Evolutionary conservation across 2,888 invertebrate species (phyloP).

Genomic region (Magallana nippona): DNA sequence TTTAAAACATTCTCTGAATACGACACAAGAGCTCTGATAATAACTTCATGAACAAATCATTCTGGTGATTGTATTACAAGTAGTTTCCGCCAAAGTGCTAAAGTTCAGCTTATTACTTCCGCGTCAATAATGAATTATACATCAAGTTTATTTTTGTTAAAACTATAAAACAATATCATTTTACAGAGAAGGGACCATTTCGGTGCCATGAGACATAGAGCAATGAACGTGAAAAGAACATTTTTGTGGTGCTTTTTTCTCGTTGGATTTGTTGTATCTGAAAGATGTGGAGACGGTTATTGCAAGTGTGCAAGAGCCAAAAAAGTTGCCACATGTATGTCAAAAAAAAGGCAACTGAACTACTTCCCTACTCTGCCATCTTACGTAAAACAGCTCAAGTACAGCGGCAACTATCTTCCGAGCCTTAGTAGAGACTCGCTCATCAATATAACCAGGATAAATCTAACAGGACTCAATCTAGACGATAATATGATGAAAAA

Average conservation of each 20-base stretch:
- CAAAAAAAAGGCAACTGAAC: not conserved
- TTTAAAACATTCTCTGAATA: too few species aligned
- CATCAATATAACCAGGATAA: slow-evolving; percentile 25
- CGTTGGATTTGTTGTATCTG: not conserved
- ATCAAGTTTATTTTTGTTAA: too few species aligned
- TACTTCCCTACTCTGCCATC: slow-evolving; percentile 37
- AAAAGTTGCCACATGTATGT: slow-evolving; percentile 16
- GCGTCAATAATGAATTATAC: too few species aligned
- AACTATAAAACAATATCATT: too few species aligned
- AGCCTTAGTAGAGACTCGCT: not conserved
- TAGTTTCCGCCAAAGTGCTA: too few species aligned
- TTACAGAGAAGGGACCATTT: too few species aligned
- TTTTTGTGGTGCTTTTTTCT: slow-evolving; percentile 3
- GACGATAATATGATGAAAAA: slow-evolving; percentile 7
- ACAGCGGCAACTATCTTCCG: not conserved
- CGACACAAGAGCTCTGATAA: too few species aligned
- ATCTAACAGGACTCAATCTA: not conserved
- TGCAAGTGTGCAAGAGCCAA: not conserved
- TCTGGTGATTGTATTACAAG: too few species aligned
- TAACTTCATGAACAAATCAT: too few species aligned
- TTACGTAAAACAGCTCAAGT: not conserved
- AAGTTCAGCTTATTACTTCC: too few species aligned
- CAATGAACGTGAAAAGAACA: not conserved
- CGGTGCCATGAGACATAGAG: too few species aligned
- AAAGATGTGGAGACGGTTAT: slow-evolving; percentile 4